Evolutionary conservation across 2,797 vertebrate genomes (phyloP).

Genomic region (Peromyscus attwateri): DNA sequence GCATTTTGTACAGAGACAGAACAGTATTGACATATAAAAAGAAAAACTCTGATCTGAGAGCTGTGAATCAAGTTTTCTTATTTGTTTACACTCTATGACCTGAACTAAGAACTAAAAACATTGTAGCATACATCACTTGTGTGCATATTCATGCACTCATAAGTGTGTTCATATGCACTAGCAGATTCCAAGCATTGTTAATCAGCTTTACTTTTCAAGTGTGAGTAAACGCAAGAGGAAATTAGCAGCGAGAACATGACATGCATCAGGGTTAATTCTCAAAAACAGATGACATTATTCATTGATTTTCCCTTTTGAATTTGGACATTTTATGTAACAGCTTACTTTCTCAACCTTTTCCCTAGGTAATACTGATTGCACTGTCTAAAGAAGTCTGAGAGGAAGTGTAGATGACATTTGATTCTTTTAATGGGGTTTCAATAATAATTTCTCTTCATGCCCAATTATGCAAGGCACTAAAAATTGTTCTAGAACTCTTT

Average conservation of each 20-base stretch:
- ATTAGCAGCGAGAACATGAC: neutral
- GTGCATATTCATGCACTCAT: neutral
- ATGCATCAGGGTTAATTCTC: neutral
- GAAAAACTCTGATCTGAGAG: neutral
- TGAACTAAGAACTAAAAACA: neutral
- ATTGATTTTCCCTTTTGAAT: neutral
- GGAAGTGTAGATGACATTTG: neutral
- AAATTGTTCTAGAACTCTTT: neutral
- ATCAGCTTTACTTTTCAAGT: neutral
- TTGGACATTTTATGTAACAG: neutral
- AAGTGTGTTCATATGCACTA: no score
- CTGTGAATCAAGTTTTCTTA: neutral
- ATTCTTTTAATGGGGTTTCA: neutral
- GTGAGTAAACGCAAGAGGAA: neutral
- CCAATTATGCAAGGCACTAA: fast-evolving
- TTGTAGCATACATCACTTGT: neutral
- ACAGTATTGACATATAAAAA: neutral
- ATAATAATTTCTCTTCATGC: neutral
- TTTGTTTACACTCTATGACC: neutral
- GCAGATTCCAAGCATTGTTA: neutral
- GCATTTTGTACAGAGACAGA: neutral
- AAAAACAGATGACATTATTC: neutral
- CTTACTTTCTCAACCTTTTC: neutral
- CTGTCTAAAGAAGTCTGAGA: neutral
- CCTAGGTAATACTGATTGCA: neutral